Conservation (phyloP, 1,140 invertebrate genomes). For the Zaprionus vittiger region DNA sequence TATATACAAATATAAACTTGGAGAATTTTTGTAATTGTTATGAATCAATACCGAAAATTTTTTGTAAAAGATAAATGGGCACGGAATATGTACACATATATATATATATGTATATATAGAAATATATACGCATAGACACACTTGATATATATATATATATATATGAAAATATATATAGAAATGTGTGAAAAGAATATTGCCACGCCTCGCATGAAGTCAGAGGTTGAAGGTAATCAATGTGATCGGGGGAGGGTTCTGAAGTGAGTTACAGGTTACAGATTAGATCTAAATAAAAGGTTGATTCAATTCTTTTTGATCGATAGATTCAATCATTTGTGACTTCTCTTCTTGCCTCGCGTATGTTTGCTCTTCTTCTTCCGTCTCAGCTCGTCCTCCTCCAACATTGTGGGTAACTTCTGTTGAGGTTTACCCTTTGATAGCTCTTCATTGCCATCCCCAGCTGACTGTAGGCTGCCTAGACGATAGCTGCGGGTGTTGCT, state of each 20-base stretch:
- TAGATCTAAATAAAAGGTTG: background rate
- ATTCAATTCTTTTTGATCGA: background rate
- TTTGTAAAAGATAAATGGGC: slow-evolving; percentile 3
- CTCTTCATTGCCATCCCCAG: background rate
- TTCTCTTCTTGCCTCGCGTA: slow-evolving; percentile 19
- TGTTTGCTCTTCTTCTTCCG: slow-evolving; percentile 27
- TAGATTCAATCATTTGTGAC: slow-evolving; percentile 8
- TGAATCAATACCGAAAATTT: slow-evolving; percentile 2
- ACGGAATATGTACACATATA: background rate
- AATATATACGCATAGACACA: background rate
- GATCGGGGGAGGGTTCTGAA: no score
- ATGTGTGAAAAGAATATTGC: background rate
- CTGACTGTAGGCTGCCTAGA: background rate
- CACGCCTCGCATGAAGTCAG: background rate
- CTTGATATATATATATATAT: background rate
- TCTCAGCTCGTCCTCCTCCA: background rate
- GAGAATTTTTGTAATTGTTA: background rate
- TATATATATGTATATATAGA: background rate
- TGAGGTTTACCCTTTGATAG: background rate
- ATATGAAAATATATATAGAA: background rate
- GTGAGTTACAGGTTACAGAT: background rate
- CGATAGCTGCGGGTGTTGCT: background rate
- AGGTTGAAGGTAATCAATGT: no score
- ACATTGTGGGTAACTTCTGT: background rate
- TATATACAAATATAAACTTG: background rate